Percentiles rank a stretch among this genome's conserved stretches.
Conservation (phyloP, 2,888 invertebrate species). For the Coecobrya sp. region DNA sequence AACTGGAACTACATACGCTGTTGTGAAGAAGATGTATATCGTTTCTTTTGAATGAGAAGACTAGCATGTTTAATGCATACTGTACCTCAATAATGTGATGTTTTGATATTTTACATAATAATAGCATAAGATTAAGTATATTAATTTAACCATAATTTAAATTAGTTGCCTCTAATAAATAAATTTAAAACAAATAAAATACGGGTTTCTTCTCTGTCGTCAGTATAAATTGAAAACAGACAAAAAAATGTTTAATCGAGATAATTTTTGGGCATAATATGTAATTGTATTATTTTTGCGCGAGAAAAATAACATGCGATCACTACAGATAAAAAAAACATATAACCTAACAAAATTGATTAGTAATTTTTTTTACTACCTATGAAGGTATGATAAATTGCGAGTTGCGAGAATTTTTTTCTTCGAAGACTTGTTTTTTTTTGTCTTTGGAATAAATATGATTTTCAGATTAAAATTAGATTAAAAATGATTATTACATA, state of each 20-base stretch:
- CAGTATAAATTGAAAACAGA: not conserved
- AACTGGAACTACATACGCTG: not conserved
- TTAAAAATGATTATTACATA: not conserved
- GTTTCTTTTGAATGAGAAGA: slow-evolving; percentile 49
- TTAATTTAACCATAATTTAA: not conserved
- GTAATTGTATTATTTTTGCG: not conserved
- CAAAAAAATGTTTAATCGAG: not conserved
- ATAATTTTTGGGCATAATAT: not conserved
- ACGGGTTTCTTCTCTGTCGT: not conserved
- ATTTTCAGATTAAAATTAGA: not conserved
- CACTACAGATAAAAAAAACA: not conserved
- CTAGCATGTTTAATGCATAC: slow-evolving; percentile 65
- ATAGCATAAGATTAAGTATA: not conserved
- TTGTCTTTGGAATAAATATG: not conserved
- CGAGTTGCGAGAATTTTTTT: not conserved
- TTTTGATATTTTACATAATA: not conserved
- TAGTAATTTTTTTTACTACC: not conserved
- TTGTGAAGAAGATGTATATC: not conserved
- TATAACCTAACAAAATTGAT: not conserved
- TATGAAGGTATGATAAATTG: not conserved
- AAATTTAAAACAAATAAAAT: not conserved
- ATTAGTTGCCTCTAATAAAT: not conserved
- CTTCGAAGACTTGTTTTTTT: not conserved
- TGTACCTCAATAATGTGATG: not conserved
- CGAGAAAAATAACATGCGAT: not conserved